A percentile compares a stretch with the other conserved stretches of the same genome.
phyloP scores from a whole-genome alignment of 2,797 vertebrate genomes.

The Discoglossus pictus region DNA sequence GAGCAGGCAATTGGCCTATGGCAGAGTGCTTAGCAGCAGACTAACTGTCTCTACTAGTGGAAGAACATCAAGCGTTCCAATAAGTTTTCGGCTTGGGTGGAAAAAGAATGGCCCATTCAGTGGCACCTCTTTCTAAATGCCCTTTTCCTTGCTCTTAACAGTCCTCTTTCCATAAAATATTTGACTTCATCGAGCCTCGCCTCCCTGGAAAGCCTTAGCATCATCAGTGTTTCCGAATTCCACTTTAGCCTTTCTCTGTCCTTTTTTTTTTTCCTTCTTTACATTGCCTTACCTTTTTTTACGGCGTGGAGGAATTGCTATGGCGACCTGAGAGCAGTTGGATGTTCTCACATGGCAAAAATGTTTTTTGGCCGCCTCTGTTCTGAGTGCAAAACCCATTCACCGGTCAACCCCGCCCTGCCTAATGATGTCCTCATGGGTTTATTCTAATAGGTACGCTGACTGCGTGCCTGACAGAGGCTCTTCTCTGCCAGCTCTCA shows the following conservation, averaged over 20 bases:
- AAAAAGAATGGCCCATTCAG: conserved; percentile 50
- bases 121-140: conserved; percentile 45
- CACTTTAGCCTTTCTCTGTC: conserved; percentile 38
- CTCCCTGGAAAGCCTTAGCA: conserved; percentile 46
- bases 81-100: conserved; percentile 41
- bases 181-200: conserved; percentile 50
- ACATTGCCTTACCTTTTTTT: conserved; percentile 35
- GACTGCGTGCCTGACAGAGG: conserved; percentile 24
- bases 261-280: conserved; percentile 20
- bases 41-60: conserved; percentile 48
- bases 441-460: conserved; percentile 39
- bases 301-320: conserved; percentile 38
- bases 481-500: conserved; percentile 15
- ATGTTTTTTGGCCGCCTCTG: conserved; percentile 26
- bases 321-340: conserved; percentile 30
- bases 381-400: conserved; percentile 39
- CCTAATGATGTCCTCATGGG: conserved; percentile 39
- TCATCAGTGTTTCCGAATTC: conserved; percentile 52
- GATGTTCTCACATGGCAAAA: conserved; percentile 47
- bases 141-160: conserved; percentile 46
- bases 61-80: conserved; percentile 48
- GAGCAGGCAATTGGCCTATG: conserved; percentile 33
- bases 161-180: conserved; percentile 50
- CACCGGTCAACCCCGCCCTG: conserved; percentile 29
- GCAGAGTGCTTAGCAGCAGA: conserved; percentile 37